Evolutionary conservation across 2,888 invertebrate species (phyloP), one percentile per base, ranked within the genome.

Genomic region (Dendrolimus pini): DNA sequence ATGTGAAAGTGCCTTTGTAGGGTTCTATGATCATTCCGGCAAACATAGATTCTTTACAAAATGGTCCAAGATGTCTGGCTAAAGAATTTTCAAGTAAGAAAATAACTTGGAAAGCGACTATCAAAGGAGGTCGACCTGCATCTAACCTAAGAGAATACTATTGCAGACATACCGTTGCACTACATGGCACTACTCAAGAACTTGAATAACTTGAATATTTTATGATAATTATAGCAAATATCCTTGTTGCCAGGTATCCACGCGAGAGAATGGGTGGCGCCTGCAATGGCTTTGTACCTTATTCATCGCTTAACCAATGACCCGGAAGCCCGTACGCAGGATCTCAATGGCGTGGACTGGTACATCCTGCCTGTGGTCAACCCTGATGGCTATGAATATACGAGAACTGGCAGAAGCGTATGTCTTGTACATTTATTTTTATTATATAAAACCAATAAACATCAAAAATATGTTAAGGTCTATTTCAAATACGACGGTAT

Each of bases 341-440:
- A 83, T 13, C 82, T 94, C 42, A 80, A 92, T 41, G 89, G 91
- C 14, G 91, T 94, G 18, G 94, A 95, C 76, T 95, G 94, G 93
- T 92, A 91, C 74, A 91, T 94, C 59, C 74, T 95, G 10, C 95
- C 95, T 0, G 81, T 93, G 10, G 85, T 93, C 63, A 95, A 95
- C 77, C 95, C 95, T 9, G 95, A 95, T 72, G 95, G 95, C 0
- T 95, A 95, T 67, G 94, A 93, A 68, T 94, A 81, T 76, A 91
- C 93, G 0, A 89, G 92, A 56, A 68, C 73, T 18, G 70, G 68
- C 52, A 63, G 62, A 62, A 62, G 63, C 56, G 89, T 89, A 57
- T 82, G 85, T 78, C 92, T 14, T 47, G 7, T 47, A 47, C 6
- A 6, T 30, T 6, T 30, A 30, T 30, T 30, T 30, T 30, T 30